A percentile compares a stretch with the other conserved stretches of the same genome.
Evolutionary conservation across 2,113 vertebrate genomes (phyloP).

Genomic region (Fulmarus glacialis): DNA sequence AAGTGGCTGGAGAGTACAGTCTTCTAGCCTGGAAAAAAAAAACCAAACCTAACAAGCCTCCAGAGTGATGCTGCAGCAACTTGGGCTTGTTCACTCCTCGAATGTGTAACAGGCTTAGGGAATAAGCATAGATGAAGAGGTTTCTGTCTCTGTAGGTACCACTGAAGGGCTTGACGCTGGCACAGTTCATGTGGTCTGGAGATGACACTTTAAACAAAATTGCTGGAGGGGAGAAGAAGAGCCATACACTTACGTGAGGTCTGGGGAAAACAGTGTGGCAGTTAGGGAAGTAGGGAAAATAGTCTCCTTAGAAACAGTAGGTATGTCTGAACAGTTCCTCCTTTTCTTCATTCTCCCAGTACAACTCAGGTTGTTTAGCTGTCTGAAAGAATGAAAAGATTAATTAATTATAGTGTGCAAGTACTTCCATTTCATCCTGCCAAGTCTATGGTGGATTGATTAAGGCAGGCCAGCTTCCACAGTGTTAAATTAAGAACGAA

Average conservation of each 20-base stretch:
- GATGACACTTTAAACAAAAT: neutral
- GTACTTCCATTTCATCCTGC: neutral
- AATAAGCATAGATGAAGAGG: neutral
- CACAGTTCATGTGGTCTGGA: neutral
- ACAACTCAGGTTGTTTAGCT: neutral
- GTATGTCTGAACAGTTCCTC: neutral
- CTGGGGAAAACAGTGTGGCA: neutral
- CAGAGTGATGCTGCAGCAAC: neutral
- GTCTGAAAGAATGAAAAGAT: neutral
- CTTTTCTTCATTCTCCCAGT: neutral
- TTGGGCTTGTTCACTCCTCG: neutral
- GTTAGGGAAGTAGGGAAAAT: neutral
- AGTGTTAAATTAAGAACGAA: neutral
- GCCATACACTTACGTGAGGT: rapidly evolving
- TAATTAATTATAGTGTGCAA: neutral
- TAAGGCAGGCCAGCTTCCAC: neutral
- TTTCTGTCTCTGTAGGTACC: neutral
- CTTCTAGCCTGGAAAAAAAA: neutral
- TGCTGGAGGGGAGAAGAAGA: neutral
- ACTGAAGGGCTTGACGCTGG: neutral
- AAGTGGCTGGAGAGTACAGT: neutral
- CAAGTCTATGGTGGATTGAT: neutral
- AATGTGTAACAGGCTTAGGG: neutral
- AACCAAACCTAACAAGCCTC: neutral
- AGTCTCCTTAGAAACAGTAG: neutral